Evolutionary conservation across 2,888 invertebrate species (phyloP).

Genomic region (Escarpia spicata): DNA sequence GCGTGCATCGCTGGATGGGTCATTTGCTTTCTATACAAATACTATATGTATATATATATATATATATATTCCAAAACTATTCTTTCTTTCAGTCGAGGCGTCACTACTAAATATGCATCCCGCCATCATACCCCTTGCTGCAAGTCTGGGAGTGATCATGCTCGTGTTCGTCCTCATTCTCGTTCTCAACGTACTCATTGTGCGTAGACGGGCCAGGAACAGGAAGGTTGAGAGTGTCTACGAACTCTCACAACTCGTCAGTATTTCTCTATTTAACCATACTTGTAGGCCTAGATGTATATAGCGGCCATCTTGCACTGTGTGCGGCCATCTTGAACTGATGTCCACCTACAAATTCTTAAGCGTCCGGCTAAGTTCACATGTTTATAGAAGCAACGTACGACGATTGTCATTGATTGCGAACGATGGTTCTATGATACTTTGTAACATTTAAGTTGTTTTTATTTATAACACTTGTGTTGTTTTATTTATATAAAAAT

Average conservation of each 20-base stretch:
- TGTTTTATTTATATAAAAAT: too few relatives aligned
- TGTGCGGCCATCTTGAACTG: background rate
- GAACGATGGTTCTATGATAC: too few relatives aligned
- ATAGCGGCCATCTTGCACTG: background rate
- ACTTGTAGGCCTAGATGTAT: background rate
- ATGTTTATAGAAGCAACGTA: too few relatives aligned
- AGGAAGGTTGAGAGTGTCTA: background rate
- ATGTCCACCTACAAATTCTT: too few relatives aligned
- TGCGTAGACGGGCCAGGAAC: background rate
- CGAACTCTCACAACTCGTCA: background rate
- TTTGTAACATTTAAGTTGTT: too few relatives aligned
- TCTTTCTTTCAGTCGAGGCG: background rate
- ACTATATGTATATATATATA: background rate
- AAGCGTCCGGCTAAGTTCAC: too few relatives aligned
- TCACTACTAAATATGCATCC: background rate
- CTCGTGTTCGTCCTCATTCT: background rate
- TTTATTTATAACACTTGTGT: too few relatives aligned
- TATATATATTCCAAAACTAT: background rate
- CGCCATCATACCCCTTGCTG: slow-evolving; percentile 1
- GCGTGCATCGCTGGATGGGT: background rate
- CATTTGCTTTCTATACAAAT: background rate
- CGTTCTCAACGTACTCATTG: background rate
- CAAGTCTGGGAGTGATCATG: background rate
- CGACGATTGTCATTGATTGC: too few relatives aligned
- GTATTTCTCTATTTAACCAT: background rate